Evolutionary conservation across 1,140 invertebrate species (phyloP).

Genomic region (Triops longicaudatus): DNA sequence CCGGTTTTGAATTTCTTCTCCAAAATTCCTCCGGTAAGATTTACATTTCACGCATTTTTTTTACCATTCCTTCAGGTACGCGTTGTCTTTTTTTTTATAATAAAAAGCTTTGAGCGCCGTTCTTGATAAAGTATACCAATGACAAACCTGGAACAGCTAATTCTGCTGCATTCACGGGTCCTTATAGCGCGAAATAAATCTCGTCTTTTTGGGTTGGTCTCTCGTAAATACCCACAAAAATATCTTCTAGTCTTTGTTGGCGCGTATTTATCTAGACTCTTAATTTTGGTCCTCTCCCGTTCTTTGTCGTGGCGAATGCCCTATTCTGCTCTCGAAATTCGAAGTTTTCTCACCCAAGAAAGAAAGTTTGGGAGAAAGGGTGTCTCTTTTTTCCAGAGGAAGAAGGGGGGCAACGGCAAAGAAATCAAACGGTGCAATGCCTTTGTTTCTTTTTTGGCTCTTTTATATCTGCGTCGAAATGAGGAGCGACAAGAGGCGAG

Average conservation of each 20-base stretch:
- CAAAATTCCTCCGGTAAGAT: not conserved
- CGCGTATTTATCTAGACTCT: not conserved
- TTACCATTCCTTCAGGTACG: not conserved
- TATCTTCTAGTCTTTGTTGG: not conserved
- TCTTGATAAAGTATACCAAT: not conserved
- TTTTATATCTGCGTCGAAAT: slow-evolving; percentile 9
- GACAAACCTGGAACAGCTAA: not conserved
- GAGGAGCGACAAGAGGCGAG: slow-evolving; percentile 13
- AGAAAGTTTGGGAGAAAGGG: not conserved
- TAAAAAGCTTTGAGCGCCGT: not conserved
- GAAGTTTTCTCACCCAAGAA: not conserved
- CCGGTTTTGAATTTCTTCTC: not conserved
- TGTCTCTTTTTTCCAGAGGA: not conserved
- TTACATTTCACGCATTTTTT: not conserved
- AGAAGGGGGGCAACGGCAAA: not conserved
- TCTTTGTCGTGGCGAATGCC: not conserved
- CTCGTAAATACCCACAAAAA: not conserved
- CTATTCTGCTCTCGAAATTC: slow-evolving; percentile 4
- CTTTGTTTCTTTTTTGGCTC: not conserved
- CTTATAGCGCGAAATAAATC: not conserved
- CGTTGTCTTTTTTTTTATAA: not conserved
- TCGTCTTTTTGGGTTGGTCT: not conserved
- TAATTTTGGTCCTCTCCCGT: not conserved
- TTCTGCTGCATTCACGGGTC: not conserved
- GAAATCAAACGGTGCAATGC: slow-evolving; percentile 8